These are phyloP conservation scores for Monochamus alternatus DNA, from an alignment of 2,888 invertebrate genomes.

Conservation along the genomic window DNA sequence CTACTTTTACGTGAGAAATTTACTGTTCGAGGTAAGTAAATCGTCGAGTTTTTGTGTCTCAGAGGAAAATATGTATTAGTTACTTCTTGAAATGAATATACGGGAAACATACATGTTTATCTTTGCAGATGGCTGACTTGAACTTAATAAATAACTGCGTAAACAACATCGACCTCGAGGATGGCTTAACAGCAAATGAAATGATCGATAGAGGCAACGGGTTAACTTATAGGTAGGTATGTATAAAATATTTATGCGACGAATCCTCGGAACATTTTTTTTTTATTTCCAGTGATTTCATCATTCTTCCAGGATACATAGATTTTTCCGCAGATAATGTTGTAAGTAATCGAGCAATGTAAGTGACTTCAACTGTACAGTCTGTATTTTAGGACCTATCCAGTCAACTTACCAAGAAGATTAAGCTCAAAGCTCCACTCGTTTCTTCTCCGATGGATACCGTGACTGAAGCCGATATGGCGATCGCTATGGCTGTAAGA, in stretches of 20 bases:
- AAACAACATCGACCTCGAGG: conserved; percentile 51
- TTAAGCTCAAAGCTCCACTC: conserved; percentile 91
- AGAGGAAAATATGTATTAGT: too few species aligned
- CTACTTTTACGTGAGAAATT: too few species aligned
- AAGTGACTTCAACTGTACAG: neutral
- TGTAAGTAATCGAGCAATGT: conserved; percentile 68
- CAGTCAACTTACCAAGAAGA: conserved; percentile 92
- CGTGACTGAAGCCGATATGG: conserved; percentile 99
- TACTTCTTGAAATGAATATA: too few species aligned
- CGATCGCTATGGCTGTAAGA: conserved; percentile 96
- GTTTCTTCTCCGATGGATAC: conserved; percentile 99
- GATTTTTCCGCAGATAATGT: conserved; percentile 96
- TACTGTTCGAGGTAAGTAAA: too few species aligned
- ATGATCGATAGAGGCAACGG: conserved; percentile 60
- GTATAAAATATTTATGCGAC: neutral
- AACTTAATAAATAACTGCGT: conserved; percentile 25
- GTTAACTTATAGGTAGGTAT: conserved; percentile 59
- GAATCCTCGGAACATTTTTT: neutral
- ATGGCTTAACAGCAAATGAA: conserved; percentile 58
- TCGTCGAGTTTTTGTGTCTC: too few species aligned
- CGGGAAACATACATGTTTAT: too few species aligned
- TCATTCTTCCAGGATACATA: conserved; percentile 96
- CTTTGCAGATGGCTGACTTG: conserved; percentile 38
- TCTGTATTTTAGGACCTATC: conserved; percentile 78
- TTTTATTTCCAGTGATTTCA: conserved; percentile 83